These are phyloP conservation scores for Phenacoccus solenopsis DNA, from an alignment of 1,140 invertebrate species.

Conservation along the genomic window DNA sequence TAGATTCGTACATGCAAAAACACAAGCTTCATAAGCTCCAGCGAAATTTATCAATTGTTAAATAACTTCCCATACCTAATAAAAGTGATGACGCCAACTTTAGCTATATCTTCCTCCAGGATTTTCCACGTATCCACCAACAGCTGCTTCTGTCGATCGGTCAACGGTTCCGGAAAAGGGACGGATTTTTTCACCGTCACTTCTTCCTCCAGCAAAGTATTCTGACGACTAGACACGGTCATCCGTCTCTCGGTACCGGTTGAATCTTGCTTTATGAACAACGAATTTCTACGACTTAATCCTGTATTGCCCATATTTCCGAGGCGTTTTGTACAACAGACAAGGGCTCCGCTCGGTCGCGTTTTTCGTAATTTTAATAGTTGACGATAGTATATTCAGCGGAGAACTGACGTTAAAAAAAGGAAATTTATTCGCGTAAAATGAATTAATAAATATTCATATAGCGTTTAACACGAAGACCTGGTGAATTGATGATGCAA, in stretches of 20 bases:
- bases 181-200: neutral
- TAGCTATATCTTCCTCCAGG: slow-evolving; percentile 39
- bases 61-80: slow-evolving; percentile 38
- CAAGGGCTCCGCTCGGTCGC: too few relatives aligned
- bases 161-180: slow-evolving; percentile 28
- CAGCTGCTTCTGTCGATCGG: slow-evolving; percentile 36
- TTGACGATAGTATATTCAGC: neutral
- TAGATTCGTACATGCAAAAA: too few relatives aligned
- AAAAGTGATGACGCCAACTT: slow-evolving; percentile 42
- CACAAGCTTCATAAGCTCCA: too few relatives aligned
- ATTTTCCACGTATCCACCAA: slow-evolving; percentile 38
- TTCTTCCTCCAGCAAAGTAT: slow-evolving; percentile 25
- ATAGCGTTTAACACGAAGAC: too few relatives aligned
- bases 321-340: too few relatives aligned
- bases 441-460: neutral
- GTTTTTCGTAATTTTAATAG: neutral
- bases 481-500: too few relatives aligned
- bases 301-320: slow-evolving; percentile 27
- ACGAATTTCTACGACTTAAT: slow-evolving; percentile 25
- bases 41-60: too few relatives aligned
- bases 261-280: slow-evolving; percentile 27
- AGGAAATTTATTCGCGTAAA: neutral
- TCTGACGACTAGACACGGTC: slow-evolving; percentile 24
- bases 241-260: slow-evolving; percentile 20
- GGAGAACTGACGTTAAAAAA: neutral